Evolutionary conservation across 2,113 vertebrate genomes (phyloP), one percentile per base, ranked within the genome.

Genomic region (Gadus macrocephalus): DNA sequence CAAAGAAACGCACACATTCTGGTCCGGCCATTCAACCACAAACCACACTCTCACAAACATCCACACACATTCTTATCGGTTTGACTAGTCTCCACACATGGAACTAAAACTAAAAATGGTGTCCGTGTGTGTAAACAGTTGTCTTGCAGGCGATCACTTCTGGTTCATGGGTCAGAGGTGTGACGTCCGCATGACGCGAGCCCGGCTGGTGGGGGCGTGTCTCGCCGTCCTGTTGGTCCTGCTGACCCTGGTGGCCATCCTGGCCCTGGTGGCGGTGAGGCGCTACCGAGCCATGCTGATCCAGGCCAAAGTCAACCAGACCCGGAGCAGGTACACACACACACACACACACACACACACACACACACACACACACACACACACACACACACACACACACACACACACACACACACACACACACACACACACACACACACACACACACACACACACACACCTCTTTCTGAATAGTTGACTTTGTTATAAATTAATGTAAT

Each of bases 111-210:
- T 62, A 4, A 0, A 16, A 25, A 14, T 5, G 16, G 3, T 17
- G 38, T 15, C 49, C 35, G 25, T 71, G 22, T 70, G 49, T 66
- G 1, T 15, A 17, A 16, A 58, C 66, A 96, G 95, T 81, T 95
- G 95, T 80, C 92, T 94, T 0, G 91, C 90, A 0, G 95, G 95
- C 53, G 91, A 92, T 6, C 90, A 96, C 71, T 95, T 92, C 87
- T 96, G 95, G 95, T 96, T 91, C 86, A 85, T 96, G 94, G 95
- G 95, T 19, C 86, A 85, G 80, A 86, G 87, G 69, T 95, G 95
- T 9, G 93, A 96, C 67, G 71, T 92, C 58, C 90, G 75, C 55
- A 92, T 96, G 94, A 96, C 94, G 0, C 89, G 83, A 60, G 88
- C 86, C 59, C 78, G 90, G 17, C 86, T 96, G 38, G 87, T 92